Conservation (phyloP, 2,888 invertebrate species). For the Diploptera punctata region DNA sequence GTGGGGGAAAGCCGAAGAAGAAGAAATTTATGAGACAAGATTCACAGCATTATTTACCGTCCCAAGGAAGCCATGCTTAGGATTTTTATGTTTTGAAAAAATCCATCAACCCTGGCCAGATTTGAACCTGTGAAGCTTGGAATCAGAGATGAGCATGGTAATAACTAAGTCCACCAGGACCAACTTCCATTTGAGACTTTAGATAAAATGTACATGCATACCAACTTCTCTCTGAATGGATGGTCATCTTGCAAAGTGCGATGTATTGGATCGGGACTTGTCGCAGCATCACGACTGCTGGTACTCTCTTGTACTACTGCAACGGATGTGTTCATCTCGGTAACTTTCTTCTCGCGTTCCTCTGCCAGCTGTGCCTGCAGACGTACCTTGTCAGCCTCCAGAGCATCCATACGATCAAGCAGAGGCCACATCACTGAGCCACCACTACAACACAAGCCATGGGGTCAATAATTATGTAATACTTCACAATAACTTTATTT, state of each 20-base stretch:
- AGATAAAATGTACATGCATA: slow-evolving; percentile 21
- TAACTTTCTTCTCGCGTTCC: slow-evolving; percentile 39
- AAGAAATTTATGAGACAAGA: too few species aligned
- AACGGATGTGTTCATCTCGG: slow-evolving; percentile 62
- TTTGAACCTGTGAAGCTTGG: too few species aligned
- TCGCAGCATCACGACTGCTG: slow-evolving; percentile 55
- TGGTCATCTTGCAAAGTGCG: slow-evolving; percentile 53
- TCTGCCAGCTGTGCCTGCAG: slow-evolving; percentile 48
- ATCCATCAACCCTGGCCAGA: too few species aligned
- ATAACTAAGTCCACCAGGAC: neutral
- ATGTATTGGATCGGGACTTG: slow-evolving; percentile 56
- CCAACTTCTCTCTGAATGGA: slow-evolving; percentile 49
- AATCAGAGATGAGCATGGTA: too few species aligned
- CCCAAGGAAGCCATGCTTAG: too few species aligned
- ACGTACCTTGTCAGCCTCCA: slow-evolving; percentile 52
- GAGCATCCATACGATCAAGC: slow-evolving; percentile 48
- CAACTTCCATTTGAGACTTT: neutral
- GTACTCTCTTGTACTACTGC: slow-evolving; percentile 56
- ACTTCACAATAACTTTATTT: too few species aligned
- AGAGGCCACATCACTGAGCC: slow-evolving; percentile 45
- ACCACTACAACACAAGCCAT: neutral
- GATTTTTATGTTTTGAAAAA: too few species aligned
- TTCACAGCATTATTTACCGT: too few species aligned
- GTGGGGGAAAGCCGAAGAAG: too few species aligned
- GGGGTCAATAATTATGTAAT: too few species aligned